Evolutionary conservation across 2,888 invertebrate species (phyloP).

Genomic region (Salticus scenicus): DNA sequence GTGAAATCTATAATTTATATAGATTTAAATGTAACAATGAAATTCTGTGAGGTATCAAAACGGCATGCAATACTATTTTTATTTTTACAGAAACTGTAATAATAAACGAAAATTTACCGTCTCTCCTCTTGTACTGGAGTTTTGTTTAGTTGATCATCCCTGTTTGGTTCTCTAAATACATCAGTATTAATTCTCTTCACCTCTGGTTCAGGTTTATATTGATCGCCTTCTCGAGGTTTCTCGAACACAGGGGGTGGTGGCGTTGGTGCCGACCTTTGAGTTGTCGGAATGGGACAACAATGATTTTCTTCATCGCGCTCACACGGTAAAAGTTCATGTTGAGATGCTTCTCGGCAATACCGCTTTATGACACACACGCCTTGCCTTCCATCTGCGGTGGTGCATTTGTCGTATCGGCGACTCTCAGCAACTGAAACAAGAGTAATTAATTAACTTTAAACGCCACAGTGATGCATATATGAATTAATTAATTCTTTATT

Average conservation of each 20-base stretch:
- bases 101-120: neutral
- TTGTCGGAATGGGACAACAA: conserved; percentile 39
- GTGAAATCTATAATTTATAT: too few relatives aligned
- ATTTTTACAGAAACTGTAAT: too few relatives aligned
- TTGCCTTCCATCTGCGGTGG: conserved; percentile 39
- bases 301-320: neutral
- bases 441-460: too few relatives aligned
- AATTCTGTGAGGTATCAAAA: too few relatives aligned
- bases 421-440: conserved; percentile 16
- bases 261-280: neutral
- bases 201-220: neutral
- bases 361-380: conserved; percentile 40
- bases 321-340: conserved; percentile 15
- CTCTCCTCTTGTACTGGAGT: neutral
- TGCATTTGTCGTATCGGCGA: conserved; percentile 43
- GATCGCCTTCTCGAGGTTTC: neutral
- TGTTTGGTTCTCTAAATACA: neutral
- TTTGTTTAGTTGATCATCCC: neutral
- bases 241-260: neutral
- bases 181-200: neutral
- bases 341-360: conserved; percentile 48
- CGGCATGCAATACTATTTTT: too few relatives aligned
- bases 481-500: too few relatives aligned
- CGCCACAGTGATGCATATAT: too few relatives aligned
- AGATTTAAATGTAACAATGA: too few relatives aligned